Base-by-base conservation (phyloP, 2,888 invertebrate species). In the Cactoblastis cactorum region DNA sequence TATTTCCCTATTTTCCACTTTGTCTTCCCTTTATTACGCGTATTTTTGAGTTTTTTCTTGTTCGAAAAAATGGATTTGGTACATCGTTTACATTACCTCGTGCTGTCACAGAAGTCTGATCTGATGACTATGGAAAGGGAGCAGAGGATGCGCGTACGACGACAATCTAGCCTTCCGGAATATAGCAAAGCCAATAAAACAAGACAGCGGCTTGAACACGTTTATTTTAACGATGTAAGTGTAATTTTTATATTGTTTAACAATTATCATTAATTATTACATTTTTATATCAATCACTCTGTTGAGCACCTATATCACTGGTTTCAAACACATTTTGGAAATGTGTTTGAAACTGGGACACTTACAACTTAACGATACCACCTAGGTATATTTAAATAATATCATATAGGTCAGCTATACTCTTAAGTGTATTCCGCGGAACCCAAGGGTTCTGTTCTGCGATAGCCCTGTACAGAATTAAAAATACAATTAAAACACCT, bases 71-170 rank as follows among this genome's bases (percentile, higher is more conserved):
- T 90, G 90, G 90, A 90, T 77, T 72, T 90, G 59, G 87, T 90
- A 53, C 90, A 90, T 65, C 79, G 87, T 34, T 65, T 90, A 58
- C 90, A 90, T 62, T 90, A 90, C 62, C 71, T 90, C 56, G 89
- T 90, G 62, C 65, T 90, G 34, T 83, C 90, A 1, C 90, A 90
- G 68, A 90, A 90, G 62, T 88, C 88, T 17, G 90, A 90, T 65
- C 68, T 90, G 54, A 81, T 90, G 87, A 89, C 87, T 1, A 85
- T 90, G 83, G 90, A 90, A 45, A 69, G 89, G 50, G 90, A 89
- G 61, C 87, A 90, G 62, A 74, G 87, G 56, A 69, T 84, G 77
- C 78, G 87, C 57, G 80, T 89, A 64, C 77, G 88, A 12, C 77
- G 90, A 1, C 89, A 90, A 55, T 87, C 89, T 45, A 90, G 90